phyloP scores from a whole-genome alignment of 2,888 invertebrate genomes.

The Hymenopus coronatus region DNA sequence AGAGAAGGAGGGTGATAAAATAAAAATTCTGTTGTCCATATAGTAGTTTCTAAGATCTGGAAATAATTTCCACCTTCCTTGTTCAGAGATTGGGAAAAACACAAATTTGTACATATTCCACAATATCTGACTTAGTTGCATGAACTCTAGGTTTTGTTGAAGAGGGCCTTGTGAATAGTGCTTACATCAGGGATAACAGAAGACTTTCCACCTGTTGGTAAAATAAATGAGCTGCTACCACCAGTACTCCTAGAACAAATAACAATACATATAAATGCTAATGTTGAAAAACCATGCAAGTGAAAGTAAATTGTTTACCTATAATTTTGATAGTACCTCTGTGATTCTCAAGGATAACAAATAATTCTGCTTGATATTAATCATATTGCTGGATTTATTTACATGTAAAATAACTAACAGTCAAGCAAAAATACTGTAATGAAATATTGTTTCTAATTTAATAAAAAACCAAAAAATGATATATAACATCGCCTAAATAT shows the following conservation, averaged over 20 bases:
- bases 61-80: background rate
- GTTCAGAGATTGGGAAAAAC: background rate
- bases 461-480: too few relatives aligned
- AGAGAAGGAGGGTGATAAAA: background rate
- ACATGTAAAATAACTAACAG: too few relatives aligned
- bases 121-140: background rate
- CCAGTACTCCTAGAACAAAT: slow-evolving; percentile 23
- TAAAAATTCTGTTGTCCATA: background rate
- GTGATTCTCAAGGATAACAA: too few relatives aligned
- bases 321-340: too few relatives aligned
- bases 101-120: background rate
- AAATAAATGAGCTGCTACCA: slow-evolving; percentile 34
- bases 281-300: background rate
- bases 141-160: slow-evolving; percentile 40
- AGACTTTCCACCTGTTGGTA: slow-evolving; percentile 54
- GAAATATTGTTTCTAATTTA: too few relatives aligned
- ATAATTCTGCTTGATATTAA: too few relatives aligned
- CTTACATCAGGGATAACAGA: slow-evolving; percentile 63
- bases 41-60: background rate
- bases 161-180: slow-evolving; percentile 69
- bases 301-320: too few relatives aligned
- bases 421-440: too few relatives aligned
- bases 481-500: too few relatives aligned
- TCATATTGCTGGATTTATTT: too few relatives aligned
- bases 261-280: background rate